A percentile compares a stretch with the other conserved stretches of the same genome.
phyloP scores from a whole-genome alignment of 1,140 invertebrate genomes.

The Steinernema feltiae region DNA sequence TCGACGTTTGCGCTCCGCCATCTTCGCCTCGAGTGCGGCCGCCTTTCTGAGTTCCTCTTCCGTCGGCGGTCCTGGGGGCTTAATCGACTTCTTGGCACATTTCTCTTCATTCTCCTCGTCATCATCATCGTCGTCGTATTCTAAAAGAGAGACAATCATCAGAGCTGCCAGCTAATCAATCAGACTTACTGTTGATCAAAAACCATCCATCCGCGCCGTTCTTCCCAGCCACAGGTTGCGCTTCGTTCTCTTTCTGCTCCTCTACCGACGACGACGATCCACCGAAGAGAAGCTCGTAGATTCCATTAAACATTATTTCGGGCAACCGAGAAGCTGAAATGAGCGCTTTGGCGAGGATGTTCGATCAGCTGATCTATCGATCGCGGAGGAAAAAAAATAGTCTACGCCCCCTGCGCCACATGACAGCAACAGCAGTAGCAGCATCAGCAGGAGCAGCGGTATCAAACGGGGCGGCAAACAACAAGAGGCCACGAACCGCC shows the following conservation, averaged over 20 bases:
- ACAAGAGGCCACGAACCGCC: too few species aligned
- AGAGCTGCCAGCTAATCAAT: too few species aligned
- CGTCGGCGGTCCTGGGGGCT: not conserved
- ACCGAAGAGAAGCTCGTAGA: conserved; percentile 8
- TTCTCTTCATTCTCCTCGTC: not conserved
- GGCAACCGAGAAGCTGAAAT: not conserved
- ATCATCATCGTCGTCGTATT: not conserved
- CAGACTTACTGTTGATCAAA: not conserved
- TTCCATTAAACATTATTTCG: not conserved
- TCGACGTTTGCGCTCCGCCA: not conserved
- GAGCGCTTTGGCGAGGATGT: not conserved
- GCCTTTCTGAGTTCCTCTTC: not conserved
- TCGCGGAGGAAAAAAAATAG: not conserved
- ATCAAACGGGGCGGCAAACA: too few species aligned
- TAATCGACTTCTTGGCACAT: not conserved
- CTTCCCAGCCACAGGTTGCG: not conserved
- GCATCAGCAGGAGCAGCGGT: too few species aligned
- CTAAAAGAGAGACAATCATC: not conserved
- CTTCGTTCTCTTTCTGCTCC: not conserved
- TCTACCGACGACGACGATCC: not conserved
- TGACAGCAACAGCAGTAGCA: too few species aligned
- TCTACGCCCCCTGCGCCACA: too few species aligned
- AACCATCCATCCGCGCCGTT: conserved; percentile 5
- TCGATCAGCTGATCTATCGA: conserved; percentile 3
- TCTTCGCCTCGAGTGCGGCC: not conserved